A percentile compares a stretch with the other conserved stretches of the same genome.
These are phyloP conservation scores for Colletes latitarsis DNA, from an alignment of 1,140 invertebrate species.

Conservation along the genomic window DNA sequence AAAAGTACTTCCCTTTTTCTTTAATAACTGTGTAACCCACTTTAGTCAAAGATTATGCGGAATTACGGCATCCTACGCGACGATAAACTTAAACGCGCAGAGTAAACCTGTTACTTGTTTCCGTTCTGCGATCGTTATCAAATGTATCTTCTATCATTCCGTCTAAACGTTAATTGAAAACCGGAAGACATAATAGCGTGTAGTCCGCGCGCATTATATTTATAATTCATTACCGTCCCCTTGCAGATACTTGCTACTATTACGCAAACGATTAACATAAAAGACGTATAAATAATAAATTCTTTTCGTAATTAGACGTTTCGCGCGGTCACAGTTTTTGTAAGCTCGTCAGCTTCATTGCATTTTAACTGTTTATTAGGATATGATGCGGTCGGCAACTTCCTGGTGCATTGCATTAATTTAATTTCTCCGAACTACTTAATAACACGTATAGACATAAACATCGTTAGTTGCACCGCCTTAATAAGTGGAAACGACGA, in stretches of 20 bases:
- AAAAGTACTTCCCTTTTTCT: conserved; percentile 1
- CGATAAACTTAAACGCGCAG: background rate
- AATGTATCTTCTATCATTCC: background rate
- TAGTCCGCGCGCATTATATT: background rate
- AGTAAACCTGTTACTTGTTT: background rate
- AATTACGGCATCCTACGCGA: background rate
- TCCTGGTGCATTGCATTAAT: too few species aligned
- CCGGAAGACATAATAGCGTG: background rate
- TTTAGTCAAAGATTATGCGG: background rate
- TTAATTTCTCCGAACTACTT: too few species aligned
- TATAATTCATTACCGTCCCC: background rate
- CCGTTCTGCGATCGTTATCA: background rate
- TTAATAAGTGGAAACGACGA: too few species aligned
- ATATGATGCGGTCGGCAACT: too few species aligned
- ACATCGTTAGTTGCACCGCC: too few species aligned
- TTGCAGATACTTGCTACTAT: background rate
- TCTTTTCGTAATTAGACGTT: too few species aligned
- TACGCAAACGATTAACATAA: background rate
- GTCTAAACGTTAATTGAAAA: background rate
- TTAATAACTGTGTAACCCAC: background rate
- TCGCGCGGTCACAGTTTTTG: too few species aligned
- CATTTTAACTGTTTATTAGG: too few species aligned
- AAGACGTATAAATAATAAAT: too few species aligned
- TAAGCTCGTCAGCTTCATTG: too few species aligned
- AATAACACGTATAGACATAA: too few species aligned